Evolutionary conservation across 2,113 vertebrate genomes (phyloP).

Genomic region (Arizona elegans): DNA sequence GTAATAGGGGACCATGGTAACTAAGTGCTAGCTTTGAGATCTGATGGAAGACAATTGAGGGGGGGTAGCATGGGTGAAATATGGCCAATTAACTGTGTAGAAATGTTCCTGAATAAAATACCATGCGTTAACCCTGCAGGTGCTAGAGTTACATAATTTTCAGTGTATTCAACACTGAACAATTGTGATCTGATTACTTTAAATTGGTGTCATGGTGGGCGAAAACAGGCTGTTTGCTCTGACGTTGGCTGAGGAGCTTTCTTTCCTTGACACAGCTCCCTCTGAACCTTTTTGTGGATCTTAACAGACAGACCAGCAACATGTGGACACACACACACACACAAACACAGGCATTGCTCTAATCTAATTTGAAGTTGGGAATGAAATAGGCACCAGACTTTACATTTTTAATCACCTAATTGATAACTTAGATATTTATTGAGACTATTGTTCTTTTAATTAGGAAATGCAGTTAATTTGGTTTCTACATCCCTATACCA

Average conservation of each 20-base stretch:
- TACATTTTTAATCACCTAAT: not conserved
- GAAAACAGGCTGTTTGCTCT: not conserved
- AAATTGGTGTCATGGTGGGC: not conserved
- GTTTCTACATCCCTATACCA: not conserved
- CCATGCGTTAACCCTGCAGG: not conserved
- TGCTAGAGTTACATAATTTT: not conserved
- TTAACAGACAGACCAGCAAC: not conserved
- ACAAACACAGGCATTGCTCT: not conserved
- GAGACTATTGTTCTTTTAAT: not conserved
- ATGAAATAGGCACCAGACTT: not conserved
- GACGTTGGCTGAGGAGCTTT: not conserved
- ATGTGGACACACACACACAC: not conserved
- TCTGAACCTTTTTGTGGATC: not conserved
- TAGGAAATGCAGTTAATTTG: not conserved
- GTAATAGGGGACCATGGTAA: slow-evolving; percentile 54
- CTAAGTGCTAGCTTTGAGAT: slow-evolving; percentile 36
- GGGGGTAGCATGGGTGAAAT: not conserved
- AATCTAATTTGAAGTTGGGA: not conserved
- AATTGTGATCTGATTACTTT: not conserved
- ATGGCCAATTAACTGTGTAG: slow-evolving; percentile 4
- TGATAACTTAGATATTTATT: not conserved
- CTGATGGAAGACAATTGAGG: not conserved
- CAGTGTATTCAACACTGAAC: not conserved
- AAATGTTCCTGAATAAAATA: slow-evolving; percentile 11
- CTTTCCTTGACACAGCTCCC: not conserved